phyloP scores from a whole-genome alignment of 2,797 vertebrate species.

The Microctenopoma lineatum region DNA sequence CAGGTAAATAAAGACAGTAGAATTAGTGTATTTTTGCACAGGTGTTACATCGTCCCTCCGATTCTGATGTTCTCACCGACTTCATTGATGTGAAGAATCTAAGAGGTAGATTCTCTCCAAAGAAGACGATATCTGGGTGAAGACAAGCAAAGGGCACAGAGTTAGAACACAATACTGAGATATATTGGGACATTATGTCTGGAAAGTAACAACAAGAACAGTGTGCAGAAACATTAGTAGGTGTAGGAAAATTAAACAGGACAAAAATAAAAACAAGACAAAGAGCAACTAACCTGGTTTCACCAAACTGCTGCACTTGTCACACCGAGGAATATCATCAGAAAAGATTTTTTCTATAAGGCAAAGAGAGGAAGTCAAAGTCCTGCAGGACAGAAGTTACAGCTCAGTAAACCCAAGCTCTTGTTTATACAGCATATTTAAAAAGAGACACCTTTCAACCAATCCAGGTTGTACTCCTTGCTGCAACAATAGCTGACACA shows the following conservation, averaged over 20 bases:
- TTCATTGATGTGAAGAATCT: slow-evolving; percentile 91
- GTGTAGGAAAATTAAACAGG: background rate
- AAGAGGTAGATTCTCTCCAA: slow-evolving; percentile 89
- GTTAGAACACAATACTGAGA: background rate
- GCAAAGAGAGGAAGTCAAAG: slow-evolving; percentile 7
- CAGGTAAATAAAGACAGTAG: background rate
- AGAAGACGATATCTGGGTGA: slow-evolving; percentile 91
- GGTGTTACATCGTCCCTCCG: background rate
- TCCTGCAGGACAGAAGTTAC: background rate
- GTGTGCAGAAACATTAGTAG: too few species aligned
- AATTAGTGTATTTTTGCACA: background rate
- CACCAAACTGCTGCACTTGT: slow-evolving; percentile 88
- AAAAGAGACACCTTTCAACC: slow-evolving; percentile 90
- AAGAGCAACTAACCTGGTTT: slow-evolving; percentile 86
- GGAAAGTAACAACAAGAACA: background rate
- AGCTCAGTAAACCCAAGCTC: background rate
- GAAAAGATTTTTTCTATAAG: slow-evolving; percentile 89
- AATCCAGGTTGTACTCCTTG: slow-evolving; percentile 86
- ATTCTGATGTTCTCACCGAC: slow-evolving; percentile 78
- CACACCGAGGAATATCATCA: slow-evolving; percentile 88
- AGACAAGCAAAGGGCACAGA: slow-evolving; percentile 7
- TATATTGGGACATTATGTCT: background rate
- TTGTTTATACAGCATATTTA: background rate
- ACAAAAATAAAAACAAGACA: background rate
- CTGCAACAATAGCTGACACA: slow-evolving; percentile 86